A percentile compares a stretch with the other conserved stretches of the same genome.
phyloP scores from a whole-genome alignment of 2,797 vertebrate genomes.

The Spinibarbus caldwelli region DNA sequence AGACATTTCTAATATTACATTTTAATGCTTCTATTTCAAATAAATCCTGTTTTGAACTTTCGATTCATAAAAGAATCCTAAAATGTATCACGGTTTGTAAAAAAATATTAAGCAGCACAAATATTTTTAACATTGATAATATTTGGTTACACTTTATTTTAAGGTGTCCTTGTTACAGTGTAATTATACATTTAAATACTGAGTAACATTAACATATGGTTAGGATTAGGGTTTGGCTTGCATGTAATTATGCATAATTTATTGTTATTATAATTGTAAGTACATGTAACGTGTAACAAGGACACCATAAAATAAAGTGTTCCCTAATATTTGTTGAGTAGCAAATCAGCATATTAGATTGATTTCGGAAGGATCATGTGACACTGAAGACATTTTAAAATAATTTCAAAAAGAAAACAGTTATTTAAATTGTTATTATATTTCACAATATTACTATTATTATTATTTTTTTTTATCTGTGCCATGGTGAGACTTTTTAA shows the following conservation, averaged over 20 bases:
- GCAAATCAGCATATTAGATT: too few species aligned
- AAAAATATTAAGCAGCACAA: background rate
- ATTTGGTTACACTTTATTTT: too few species aligned
- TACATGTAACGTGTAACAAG: too few species aligned
- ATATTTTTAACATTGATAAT: background rate
- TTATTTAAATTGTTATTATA: background rate
- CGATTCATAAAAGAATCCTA: background rate
- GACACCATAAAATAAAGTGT: too few species aligned
- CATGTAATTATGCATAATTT: too few species aligned
- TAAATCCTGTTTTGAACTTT: background rate
- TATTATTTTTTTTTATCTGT: background rate
- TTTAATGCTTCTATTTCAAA: background rate
- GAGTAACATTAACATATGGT: too few species aligned
- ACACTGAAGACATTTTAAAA: background rate
- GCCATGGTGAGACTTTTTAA: background rate
- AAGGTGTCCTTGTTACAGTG: too few species aligned
- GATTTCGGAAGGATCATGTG: too few species aligned
- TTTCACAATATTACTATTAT: background rate
- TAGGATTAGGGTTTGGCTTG: too few species aligned
- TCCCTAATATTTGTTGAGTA: too few species aligned
- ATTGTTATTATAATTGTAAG: too few species aligned
- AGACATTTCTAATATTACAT: background rate
- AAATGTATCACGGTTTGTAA: background rate
- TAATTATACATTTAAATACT: too few species aligned
- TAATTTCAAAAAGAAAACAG: background rate